phyloP scores from a whole-genome alignment of 2,797 vertebrate genomes.

The Silurus aristotelis region DNA sequence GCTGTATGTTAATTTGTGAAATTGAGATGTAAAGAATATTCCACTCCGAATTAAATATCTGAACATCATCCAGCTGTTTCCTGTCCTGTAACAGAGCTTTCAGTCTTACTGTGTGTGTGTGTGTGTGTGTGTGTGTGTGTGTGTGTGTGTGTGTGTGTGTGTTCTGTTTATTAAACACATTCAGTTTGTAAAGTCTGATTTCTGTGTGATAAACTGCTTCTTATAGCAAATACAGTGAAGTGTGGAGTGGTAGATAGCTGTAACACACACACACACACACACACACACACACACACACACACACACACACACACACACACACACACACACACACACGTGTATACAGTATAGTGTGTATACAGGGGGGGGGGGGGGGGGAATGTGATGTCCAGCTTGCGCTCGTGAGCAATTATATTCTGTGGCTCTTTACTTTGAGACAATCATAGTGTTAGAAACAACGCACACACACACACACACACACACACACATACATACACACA shows the following conservation, averaged over 20 bases:
- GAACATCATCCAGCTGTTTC: no score
- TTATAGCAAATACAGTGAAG: constrained; percentile 45
- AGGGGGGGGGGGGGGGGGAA: constrained; percentile 4
- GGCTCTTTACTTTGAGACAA: constrained; percentile 4
- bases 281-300: neutral
- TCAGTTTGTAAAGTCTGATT: constrained; percentile 1
- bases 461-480: neutral
- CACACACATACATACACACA: neutral
- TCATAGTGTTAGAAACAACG: neutral
- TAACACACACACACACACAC: constrained; percentile 13
- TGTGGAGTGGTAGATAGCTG: constrained; percentile 44
- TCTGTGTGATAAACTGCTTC: constrained; percentile 39
- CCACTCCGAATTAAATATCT: no score
- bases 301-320: constrained; percentile 4
- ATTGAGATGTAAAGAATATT: no score
- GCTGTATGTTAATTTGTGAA: no score
- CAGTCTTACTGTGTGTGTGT: no score
- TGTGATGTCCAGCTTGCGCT: constrained; percentile 11
- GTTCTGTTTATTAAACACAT: constrained; percentile 45
- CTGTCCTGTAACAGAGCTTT: no score
- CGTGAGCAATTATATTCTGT: constrained; percentile 29
- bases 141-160: no score
- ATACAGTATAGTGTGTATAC: neutral
- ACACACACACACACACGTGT: neutral
- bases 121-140: no score